Base-by-base conservation (phyloP, 2,113 vertebrate genomes). In the Fulmarus glacialis region DNA sequence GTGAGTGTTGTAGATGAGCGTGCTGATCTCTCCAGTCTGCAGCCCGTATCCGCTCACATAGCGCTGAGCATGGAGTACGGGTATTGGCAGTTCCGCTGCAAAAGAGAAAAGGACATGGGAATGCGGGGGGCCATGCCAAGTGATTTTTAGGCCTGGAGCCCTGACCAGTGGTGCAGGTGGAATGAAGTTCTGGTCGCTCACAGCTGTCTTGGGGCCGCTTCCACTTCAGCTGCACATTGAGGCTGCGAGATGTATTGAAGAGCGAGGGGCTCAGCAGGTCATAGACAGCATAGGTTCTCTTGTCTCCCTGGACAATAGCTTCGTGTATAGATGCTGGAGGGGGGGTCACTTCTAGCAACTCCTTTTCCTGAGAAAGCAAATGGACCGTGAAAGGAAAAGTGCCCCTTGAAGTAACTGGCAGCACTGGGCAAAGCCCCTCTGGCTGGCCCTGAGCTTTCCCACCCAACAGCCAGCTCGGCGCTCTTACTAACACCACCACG, bases 31-130 rank as follows among this genome's bases (percentile, higher is more conserved):
- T 14, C 99, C 99, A 0, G 97, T 99, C 98, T 99, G 99, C 85
- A 99, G 99, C 67, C 99, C 99, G 0, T 99, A 99, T 15, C 99
- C 99, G 0, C 99, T 99, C 95, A 99, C 99, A 0, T 99, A 99
- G 21, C 99, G 98, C 92, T 99, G 99, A 3, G 99, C 98, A 0
- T 99, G 98, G 32, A 99, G 99, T 4, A 99, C 85, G 2, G 99
- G 99, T 6, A 96, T 98, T 1, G 98, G 98, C 81, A 99, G 98
- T 50, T 98, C 98, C 15, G 96, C 99, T 99, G 95, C 2, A 2
- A 22, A 55, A 27, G 59, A 15, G 26, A 58, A 77, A 59, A 70
- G 48, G 55, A 73, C n/a, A 81, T 4, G 10, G 30, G 3, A 67
- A 16, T 11, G n/a, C n/a, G 12, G 62, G 36, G 17, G 26, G 18